Percentiles rank a stretch among this genome's conserved stretches.
These are phyloP conservation scores for Zaprionus obscuricornis DNA, from an alignment of 2,888 invertebrate genomes.

Conservation along the genomic window DNA sequence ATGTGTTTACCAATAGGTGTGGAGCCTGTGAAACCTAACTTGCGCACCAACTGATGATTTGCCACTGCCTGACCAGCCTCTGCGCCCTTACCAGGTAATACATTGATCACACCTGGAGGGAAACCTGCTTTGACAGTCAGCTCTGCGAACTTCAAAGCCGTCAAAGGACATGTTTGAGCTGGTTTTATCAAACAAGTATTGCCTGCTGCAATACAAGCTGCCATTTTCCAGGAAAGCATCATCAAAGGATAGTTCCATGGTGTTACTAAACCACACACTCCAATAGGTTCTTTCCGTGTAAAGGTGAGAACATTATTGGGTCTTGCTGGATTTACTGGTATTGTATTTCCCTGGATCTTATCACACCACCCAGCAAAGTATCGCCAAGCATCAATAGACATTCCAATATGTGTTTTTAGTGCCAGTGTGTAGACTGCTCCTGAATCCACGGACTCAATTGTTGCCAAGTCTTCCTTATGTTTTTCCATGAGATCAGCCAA, in stretches of 20 bases:
- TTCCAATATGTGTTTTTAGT: conserved; percentile 97
- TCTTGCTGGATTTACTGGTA: conserved; percentile 95
- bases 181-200: conserved; percentile 98
- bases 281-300: conserved; percentile 95
- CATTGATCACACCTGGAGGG: conserved; percentile 97
- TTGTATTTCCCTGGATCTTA: conserved; percentile 95
- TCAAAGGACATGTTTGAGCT: conserved; percentile 95
- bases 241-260: conserved; percentile 99
- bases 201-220: conserved; percentile 97
- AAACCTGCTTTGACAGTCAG: conserved; percentile 95
- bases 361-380: conserved; percentile 99
- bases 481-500: conserved; percentile 97
- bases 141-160: conserved; percentile 97
- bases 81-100: conserved; percentile 92
- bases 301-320: conserved; percentile 95
- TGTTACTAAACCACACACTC: conserved; percentile 95
- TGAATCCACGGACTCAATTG: conserved; percentile 95
- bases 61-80: conserved; percentile 94
- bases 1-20: conserved; percentile 94
- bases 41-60: conserved; percentile 92
- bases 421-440: conserved; percentile 99
- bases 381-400: conserved; percentile 98
- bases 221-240: conserved; percentile 99
- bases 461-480: conserved; percentile 97
- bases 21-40: conserved; percentile 98